phyloP scores from a whole-genome alignment of 2,888 invertebrate species.

The Dendrolimus pini region DNA sequence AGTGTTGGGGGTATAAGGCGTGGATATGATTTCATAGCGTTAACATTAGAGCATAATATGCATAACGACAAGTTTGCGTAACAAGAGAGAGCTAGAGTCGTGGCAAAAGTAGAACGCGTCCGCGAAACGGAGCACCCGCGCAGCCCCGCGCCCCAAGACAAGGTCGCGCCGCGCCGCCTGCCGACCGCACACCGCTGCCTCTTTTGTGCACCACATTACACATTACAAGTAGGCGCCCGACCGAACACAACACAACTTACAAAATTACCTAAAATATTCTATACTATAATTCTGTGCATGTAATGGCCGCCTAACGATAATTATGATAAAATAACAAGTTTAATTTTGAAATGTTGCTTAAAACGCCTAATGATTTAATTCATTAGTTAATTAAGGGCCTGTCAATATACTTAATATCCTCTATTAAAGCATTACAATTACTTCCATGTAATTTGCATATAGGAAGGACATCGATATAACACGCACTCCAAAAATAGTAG shows the following conservation, averaged over 20 bases:
- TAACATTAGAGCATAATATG: conserved; percentile 55
- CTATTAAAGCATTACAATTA: too few relatives aligned
- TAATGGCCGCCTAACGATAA: not conserved
- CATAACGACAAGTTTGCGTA: conserved; percentile 74
- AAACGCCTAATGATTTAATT: not conserved
- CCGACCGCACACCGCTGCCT: not conserved
- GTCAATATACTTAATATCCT: too few relatives aligned
- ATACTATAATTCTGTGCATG: not conserved
- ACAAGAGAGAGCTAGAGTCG: conserved; percentile 65
- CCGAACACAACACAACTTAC: not conserved
- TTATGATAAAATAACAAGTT: not conserved
- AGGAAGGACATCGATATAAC: too few relatives aligned
- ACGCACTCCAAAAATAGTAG: too few relatives aligned
- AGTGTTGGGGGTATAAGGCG: conserved; percentile 43
- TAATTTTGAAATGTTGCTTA: too few relatives aligned
- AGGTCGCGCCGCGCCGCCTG: not conserved
- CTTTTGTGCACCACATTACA: not conserved
- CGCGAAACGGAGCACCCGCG: conserved; percentile 56
- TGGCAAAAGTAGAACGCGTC: conserved; percentile 64
- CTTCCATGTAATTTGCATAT: too few relatives aligned
- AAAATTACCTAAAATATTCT: not conserved
- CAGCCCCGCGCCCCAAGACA: conserved; percentile 36
- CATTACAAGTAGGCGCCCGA: not conserved
- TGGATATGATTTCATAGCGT: conserved; percentile 53
- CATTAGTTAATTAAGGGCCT: conserved; percentile 6